Percentiles rank a stretch among this genome's conserved stretches.
These are phyloP conservation scores for Schizotus pectinicornis DNA, from an alignment of 2,888 invertebrate genomes.

Conservation along the genomic window DNA sequence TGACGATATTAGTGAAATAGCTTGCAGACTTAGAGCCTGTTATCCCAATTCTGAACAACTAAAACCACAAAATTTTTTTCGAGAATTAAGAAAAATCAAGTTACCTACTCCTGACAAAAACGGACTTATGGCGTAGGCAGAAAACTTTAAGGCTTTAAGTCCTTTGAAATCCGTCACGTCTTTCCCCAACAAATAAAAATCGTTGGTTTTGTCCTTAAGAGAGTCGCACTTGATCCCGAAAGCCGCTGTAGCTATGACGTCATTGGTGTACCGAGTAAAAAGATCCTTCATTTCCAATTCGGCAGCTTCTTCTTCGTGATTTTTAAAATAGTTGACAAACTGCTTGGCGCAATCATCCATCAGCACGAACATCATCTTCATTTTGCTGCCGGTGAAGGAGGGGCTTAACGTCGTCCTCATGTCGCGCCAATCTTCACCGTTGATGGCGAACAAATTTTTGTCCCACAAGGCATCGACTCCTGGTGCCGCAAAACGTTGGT, in stretches of 20 bases:
- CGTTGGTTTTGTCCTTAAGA: conserved; percentile 46
- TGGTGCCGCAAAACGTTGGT: conserved; percentile 34
- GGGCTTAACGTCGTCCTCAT: conserved; percentile 54
- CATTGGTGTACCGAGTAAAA: conserved; percentile 45
- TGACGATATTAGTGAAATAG: conserved; percentile 58
- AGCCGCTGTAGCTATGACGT: conserved; percentile 58
- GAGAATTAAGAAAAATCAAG: too few species aligned
- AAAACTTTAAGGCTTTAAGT: conserved; percentile 18
- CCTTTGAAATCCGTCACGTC: conserved; percentile 32
- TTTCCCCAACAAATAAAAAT: conserved; percentile 48
- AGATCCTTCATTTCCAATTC: conserved; percentile 44
- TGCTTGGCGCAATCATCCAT: conserved; percentile 28
- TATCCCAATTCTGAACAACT: conserved; percentile 44
- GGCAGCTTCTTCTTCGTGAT: not conserved
- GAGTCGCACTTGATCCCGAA: conserved; percentile 51
- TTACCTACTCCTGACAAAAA: too few species aligned
- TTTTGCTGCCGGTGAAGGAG: conserved; percentile 38
- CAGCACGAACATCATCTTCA: conserved; percentile 34
- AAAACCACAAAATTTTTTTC: not conserved
- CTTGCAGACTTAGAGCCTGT: conserved; percentile 46
- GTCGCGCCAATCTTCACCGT: conserved; percentile 38
- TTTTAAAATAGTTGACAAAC: conserved; percentile 29
- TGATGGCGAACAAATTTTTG: conserved; percentile 34
- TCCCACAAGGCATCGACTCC: conserved; percentile 42
- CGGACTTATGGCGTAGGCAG: conserved; percentile 1